Evolutionary conservation across 2,113 vertebrate species (phyloP).

Genomic region (Dasyprocta punctata): DNA sequence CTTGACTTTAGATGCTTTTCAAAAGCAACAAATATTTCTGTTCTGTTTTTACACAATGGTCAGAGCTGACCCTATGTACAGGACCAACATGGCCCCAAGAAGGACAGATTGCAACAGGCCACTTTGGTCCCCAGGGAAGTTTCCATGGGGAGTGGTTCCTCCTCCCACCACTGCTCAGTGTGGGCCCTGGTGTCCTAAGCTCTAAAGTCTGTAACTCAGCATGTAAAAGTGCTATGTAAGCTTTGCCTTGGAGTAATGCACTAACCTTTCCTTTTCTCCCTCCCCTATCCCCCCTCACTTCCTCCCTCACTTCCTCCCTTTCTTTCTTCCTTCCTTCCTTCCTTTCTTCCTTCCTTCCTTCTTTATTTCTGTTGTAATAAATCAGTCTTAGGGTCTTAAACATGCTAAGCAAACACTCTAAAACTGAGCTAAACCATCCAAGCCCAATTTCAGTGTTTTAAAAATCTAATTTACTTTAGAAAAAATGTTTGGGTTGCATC

Average conservation of each 20-base stretch:
- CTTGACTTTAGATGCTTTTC: neutral
- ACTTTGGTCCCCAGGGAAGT: neutral
- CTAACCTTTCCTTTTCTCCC: neutral
- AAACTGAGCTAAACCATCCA: neutral
- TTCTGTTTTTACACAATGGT: neutral
- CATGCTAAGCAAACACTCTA: neutral
- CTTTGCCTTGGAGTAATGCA: neutral
- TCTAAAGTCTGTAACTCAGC: neutral
- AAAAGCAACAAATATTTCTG: neutral
- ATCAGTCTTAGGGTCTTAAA: neutral
- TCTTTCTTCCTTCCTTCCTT: neutral
- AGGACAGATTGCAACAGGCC: neutral
- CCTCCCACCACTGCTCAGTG: neutral
- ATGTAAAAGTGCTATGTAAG: neutral
- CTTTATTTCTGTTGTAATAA: too few species aligned
- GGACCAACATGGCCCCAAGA: neutral
- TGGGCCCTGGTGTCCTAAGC: neutral
- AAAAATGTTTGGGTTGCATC: neutral
- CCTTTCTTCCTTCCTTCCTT: neutral
- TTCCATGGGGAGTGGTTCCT: neutral
- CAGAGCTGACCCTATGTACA: too few species aligned
- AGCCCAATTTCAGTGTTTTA: neutral
- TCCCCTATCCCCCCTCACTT: fast-evolving
- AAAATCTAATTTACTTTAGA: neutral
- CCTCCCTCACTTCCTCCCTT: neutral